These are phyloP conservation scores for Agelaius tricolor DNA, from an alignment of 2,113 vertebrate species.

Conservation along the genomic window DNA sequence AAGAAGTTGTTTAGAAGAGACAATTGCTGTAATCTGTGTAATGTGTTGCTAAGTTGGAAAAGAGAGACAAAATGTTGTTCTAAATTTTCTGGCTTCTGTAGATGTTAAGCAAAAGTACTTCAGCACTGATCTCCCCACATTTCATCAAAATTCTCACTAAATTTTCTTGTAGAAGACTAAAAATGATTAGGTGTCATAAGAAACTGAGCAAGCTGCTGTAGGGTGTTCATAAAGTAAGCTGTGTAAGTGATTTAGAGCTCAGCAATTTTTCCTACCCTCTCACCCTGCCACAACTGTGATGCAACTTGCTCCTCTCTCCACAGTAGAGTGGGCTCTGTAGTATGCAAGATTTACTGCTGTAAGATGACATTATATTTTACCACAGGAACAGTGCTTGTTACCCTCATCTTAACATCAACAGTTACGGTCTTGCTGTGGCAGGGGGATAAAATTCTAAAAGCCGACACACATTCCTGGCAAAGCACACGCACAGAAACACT, in stretches of 20 bases:
- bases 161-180: neutral
- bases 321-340: neutral
- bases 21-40: neutral
- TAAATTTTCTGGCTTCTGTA: neutral
- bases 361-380: neutral
- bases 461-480: neutral
- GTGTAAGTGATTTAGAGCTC: neutral
- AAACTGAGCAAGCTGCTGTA: neutral
- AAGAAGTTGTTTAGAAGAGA: conserved; percentile 22
- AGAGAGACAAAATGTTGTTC: neutral
- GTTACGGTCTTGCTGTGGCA: neutral
- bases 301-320: neutral
- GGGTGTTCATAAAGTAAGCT: neutral
- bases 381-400: neutral
- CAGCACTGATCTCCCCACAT: neutral
- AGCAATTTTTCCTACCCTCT: neutral
- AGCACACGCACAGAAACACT: neutral
- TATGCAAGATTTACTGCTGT: neutral
- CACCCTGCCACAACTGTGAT: neutral
- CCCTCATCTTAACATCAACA: neutral
- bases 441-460: neutral
- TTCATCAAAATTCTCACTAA: neutral
- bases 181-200: neutral
- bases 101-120: neutral
- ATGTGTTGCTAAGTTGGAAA: neutral